These are phyloP conservation scores for Danionella cerebrum DNA, from an alignment of 2,113 vertebrate species.

Conservation along the genomic window DNA sequence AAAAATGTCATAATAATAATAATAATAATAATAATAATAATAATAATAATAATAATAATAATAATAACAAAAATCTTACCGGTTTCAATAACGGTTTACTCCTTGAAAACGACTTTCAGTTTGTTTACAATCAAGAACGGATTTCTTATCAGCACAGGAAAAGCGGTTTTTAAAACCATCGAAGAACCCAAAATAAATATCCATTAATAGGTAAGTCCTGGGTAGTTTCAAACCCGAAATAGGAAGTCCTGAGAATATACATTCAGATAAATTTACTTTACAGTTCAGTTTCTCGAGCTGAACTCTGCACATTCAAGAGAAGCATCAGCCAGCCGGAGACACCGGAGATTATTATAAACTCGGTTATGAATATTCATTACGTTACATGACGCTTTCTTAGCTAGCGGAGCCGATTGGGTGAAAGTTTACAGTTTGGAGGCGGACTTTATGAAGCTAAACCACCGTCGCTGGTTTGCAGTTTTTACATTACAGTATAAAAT, in stretches of 20 bases:
- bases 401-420: neutral
- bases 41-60: neutral
- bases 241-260: neutral
- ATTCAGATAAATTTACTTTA: neutral
- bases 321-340: neutral
- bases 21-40: neutral
- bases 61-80: neutral
- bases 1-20: neutral
- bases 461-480: neutral
- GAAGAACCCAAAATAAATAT: neutral
- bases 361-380: constrained; percentile 2
- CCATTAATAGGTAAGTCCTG: too few relatives aligned
- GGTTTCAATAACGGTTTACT: neutral
- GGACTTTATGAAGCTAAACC: neutral
- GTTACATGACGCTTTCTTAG: neutral
- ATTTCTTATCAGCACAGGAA: constrained; percentile 1
- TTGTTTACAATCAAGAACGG: neutral
- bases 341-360: neutral
- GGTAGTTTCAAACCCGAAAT: neutral
- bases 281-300: neutral
- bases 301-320: neutral
- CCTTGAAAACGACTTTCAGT: neutral
- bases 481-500: neutral
- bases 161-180: neutral
- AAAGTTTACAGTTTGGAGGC: neutral